These are phyloP conservation scores for Rissa tridactyla DNA, from an alignment of 2,113 vertebrate genomes.

Conservation along the genomic window DNA sequence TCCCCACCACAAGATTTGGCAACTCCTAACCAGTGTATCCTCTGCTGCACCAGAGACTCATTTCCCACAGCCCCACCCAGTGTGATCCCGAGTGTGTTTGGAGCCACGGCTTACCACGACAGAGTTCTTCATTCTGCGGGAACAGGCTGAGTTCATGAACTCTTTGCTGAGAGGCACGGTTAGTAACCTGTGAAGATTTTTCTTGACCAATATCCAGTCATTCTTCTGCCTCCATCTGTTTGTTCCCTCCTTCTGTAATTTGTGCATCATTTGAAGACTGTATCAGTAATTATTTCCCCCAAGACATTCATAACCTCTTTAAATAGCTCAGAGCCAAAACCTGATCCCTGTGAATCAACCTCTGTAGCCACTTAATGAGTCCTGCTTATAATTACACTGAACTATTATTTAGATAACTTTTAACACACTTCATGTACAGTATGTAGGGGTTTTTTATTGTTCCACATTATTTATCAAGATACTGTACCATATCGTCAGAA, in stretches of 20 bases:
- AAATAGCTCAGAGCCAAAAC: not conserved
- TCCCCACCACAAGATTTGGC: not conserved
- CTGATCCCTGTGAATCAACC: not conserved
- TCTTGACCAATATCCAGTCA: not conserved
- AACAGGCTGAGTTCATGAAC: not conserved
- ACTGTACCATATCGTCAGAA: not conserved
- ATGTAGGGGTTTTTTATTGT: not conserved
- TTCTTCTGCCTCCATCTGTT: not conserved
- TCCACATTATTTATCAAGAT: not conserved
- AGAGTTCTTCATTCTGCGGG: not conserved
- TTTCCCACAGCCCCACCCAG: not conserved
- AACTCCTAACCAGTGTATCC: not conserved
- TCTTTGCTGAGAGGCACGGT: not conserved
- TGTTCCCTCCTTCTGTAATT: not conserved
- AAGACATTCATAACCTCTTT: not conserved
- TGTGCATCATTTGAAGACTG: not conserved
- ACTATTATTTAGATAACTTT: not conserved
- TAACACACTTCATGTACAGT: not conserved
- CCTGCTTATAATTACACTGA: not conserved
- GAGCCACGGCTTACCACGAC: not conserved
- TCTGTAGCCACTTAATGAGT: not conserved
- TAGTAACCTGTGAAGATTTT: not conserved
- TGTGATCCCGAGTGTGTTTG: not conserved
- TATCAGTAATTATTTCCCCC: not conserved
- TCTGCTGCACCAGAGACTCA: not conserved